Conservation (phyloP, 2,113 vertebrate species). For the Apistogramma diplotaenia region DNA sequence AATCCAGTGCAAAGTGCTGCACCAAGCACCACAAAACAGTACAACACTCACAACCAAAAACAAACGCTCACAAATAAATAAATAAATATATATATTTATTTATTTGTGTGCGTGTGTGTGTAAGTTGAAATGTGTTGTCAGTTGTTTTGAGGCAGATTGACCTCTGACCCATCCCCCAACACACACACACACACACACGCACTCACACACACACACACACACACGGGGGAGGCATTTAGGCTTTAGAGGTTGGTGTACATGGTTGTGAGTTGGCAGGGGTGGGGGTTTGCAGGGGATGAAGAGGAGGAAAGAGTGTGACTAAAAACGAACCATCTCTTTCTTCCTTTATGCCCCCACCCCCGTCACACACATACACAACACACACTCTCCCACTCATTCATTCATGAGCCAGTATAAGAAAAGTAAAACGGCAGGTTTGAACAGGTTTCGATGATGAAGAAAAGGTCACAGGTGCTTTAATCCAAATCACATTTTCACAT, state of each 20-base stretch:
- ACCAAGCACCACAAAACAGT: no score
- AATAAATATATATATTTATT: no score
- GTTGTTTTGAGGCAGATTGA: neutral
- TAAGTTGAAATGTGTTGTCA: neutral
- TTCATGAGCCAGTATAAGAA: neutral
- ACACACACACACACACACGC: neutral
- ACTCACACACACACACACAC: neutral
- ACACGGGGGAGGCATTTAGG: neutral
- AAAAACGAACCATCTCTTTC: neutral
- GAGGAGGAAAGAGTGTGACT: neutral
- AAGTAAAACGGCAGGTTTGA: neutral
- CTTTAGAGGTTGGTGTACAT: neutral
- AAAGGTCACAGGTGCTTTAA: neutral
- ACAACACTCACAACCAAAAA: no score
- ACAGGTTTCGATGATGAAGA: neutral
- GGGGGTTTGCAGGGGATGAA: neutral
- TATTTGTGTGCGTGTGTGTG: neutral
- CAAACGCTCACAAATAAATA: no score
- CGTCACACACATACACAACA: neutral
- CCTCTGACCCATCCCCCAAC: neutral
- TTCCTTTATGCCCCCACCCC: neutral
- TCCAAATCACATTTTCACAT: neutral
- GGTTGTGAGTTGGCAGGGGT: neutral
- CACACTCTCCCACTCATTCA: neutral
- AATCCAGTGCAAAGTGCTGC: no score